Percentiles rank a stretch among this genome's conserved stretches.
Evolutionary conservation across 2,888 invertebrate genomes (phyloP).

Genomic region (Beris morrisii): DNA sequence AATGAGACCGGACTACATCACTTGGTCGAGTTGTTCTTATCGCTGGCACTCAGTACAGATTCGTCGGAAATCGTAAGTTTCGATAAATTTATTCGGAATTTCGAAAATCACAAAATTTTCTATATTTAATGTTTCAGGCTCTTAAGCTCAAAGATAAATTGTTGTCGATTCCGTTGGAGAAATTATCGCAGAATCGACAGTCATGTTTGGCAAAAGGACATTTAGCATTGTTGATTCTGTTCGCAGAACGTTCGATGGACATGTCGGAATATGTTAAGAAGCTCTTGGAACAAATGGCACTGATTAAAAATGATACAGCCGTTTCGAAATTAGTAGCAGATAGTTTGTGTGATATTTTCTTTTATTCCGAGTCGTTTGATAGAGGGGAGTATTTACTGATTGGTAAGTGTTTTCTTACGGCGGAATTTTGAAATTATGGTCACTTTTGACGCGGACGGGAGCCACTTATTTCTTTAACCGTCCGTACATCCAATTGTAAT

Average conservation of each 20-base stretch:
- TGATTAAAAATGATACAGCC: slow-evolving; percentile 46
- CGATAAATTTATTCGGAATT: background rate
- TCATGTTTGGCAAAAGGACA: slow-evolving; percentile 53
- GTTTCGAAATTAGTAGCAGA: slow-evolving; percentile 49
- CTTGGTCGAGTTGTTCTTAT: slow-evolving; percentile 56
- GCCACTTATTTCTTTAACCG: too few relatives aligned
- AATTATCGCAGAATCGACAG: slow-evolving; percentile 49
- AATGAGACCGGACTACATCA: slow-evolving; percentile 62
- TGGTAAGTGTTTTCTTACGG: slow-evolving; percentile 34
- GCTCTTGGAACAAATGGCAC: slow-evolving; percentile 48
- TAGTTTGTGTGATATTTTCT: slow-evolving; percentile 47
- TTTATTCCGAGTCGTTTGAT: slow-evolving; percentile 47
- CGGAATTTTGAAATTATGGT: too few relatives aligned
- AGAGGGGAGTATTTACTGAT: slow-evolving; percentile 50
- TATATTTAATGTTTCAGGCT: slow-evolving; percentile 42
- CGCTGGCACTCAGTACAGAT: slow-evolving; percentile 48
- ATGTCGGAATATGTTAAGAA: slow-evolving; percentile 50
- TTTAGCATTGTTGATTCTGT: slow-evolving; percentile 52
- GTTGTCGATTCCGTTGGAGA: slow-evolving; percentile 50
- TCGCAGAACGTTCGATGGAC: slow-evolving; percentile 49
- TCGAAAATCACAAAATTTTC: slow-evolving; percentile 1
- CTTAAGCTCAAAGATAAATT: slow-evolving; percentile 53
- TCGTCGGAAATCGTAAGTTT: slow-evolving; percentile 44
- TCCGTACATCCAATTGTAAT: too few relatives aligned
- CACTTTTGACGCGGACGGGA: too few relatives aligned